Conservation (phyloP, 2,888 invertebrate species). For the Volucella zonaria region DNA sequence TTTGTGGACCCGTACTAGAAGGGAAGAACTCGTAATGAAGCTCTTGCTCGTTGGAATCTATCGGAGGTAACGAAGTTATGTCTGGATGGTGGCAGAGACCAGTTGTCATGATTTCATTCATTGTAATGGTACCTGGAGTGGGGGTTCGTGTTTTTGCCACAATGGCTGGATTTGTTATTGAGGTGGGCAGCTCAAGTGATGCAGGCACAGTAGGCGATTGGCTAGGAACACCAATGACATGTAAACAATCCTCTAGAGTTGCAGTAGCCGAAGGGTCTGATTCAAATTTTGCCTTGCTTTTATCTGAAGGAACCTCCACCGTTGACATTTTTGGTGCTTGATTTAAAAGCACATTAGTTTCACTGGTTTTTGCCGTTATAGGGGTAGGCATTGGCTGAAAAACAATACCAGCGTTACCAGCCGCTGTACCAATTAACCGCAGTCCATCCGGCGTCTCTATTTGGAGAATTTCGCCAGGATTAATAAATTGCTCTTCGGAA, state of each 20-base stretch:
- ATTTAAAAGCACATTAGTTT: slow-evolving; percentile 89
- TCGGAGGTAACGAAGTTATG: slow-evolving; percentile 57
- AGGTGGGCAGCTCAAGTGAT: slow-evolving; percentile 89
- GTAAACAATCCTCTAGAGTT: slow-evolving; percentile 84
- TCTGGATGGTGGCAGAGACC: slow-evolving; percentile 68
- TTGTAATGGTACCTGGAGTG: slow-evolving; percentile 70
- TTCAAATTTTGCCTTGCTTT: slow-evolving; percentile 59
- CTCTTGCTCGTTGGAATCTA: slow-evolving; percentile 50
- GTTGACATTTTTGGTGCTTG: slow-evolving; percentile 92
- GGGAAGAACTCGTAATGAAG: slow-evolving; percentile 60
- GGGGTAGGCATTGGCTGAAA: slow-evolving; percentile 79
- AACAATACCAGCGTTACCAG: slow-evolving; percentile 69
- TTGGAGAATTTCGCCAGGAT: slow-evolving; percentile 54
- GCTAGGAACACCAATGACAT: slow-evolving; percentile 84
- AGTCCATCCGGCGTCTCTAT: slow-evolving; percentile 61
- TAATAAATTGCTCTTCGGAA: slow-evolving; percentile 60
- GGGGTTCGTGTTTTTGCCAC: slow-evolving; percentile 83
- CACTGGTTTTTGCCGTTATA: slow-evolving; percentile 85
- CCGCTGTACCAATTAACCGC: slow-evolving; percentile 49
- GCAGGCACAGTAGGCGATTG: slow-evolving; percentile 85
- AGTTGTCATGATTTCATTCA: slow-evolving; percentile 71
- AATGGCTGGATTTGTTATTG: slow-evolving; percentile 90
- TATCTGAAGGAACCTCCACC: slow-evolving; percentile 87
- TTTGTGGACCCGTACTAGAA: slow-evolving; percentile 34
- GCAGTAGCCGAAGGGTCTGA: slow-evolving; percentile 29